phyloP scores from a whole-genome alignment of 2,113 vertebrate genomes.

The Saimiri boliviensis region DNA sequence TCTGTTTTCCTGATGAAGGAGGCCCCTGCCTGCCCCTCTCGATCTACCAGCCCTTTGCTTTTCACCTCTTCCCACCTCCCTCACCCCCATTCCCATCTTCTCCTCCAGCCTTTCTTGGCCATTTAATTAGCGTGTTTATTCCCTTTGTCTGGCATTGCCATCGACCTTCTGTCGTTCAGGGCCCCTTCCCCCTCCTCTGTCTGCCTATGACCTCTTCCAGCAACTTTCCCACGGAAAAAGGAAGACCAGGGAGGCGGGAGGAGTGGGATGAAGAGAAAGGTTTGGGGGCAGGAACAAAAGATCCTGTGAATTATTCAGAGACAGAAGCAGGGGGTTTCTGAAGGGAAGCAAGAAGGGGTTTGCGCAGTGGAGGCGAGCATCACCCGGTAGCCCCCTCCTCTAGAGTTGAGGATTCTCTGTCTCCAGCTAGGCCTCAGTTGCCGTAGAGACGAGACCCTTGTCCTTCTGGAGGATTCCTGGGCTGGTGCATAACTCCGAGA shows the following conservation, averaged over 20 bases:
- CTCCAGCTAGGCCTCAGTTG: conserved; percentile 62
- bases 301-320: conserved; percentile 79
- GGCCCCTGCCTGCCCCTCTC: not conserved
- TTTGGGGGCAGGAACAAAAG: conserved; percentile 75
- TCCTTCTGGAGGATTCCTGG: conserved; percentile 18
- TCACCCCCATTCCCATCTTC: not conserved
- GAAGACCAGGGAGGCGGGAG: conserved; percentile 45
- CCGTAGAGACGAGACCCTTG: conserved; percentile 78
- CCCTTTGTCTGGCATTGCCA: conserved; percentile 80
- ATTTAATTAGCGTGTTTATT: conserved; percentile 76
- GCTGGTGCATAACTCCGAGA: not conserved
- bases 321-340: conserved; percentile 73
- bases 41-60: conserved; percentile 36
- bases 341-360: conserved; percentile 70
- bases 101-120: conserved; percentile 58
- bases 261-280: conserved; percentile 61
- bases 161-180: conserved; percentile 80
- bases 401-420: conserved; percentile 37
- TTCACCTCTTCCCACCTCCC: conserved; percentile 31
- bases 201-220: conserved; percentile 75
- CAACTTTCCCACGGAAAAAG: conserved; percentile 84
- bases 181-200: conserved; percentile 57
- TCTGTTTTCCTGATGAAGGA: conserved; percentile 41
- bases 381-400: not conserved
- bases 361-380: not conserved